Conservation (phyloP, 37 sponge, comb jelly and placozoan species). For the Chondrilla cf. caribensis region DNA sequence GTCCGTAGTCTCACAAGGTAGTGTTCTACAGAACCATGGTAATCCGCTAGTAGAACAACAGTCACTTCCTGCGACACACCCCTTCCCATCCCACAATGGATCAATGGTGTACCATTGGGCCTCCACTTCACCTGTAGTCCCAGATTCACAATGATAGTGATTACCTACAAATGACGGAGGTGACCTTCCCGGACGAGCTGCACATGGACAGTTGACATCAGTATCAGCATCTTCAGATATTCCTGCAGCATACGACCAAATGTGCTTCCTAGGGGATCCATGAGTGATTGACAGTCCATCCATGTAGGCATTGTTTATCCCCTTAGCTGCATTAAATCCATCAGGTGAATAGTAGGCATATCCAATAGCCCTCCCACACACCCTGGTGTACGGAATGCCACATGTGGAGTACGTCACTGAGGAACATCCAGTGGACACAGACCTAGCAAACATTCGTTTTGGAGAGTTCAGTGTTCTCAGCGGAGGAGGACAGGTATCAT, state of each 20-base stretch:
- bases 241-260: not conserved
- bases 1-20: not conserved
- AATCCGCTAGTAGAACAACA: not conserved
- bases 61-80: not conserved
- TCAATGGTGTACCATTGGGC: conserved; percentile 2
- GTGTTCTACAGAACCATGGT: conserved; percentile 9
- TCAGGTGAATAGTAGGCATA: not conserved
- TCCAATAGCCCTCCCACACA: conserved; percentile 16
- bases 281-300: conserved; percentile 1
- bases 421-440: conserved; percentile 4
- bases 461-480: conserved; percentile 5
- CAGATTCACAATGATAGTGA: not conserved
- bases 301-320: not conserved
- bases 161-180: not conserved
- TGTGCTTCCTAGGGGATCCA: not conserved
- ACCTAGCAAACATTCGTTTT: conserved; percentile 5
- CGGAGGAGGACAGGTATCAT: not conserved
- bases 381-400: conserved; percentile 1
- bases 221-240: not conserved
- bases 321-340: not conserved
- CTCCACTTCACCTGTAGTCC: not conserved
- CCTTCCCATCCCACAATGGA: conserved; percentile 10
- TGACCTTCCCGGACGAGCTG: not conserved
- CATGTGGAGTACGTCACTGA: not conserved
- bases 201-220: conserved; percentile 2